phyloP scores from a whole-genome alignment of 2,888 invertebrate genomes.

The Drosophila percnosoma region DNA sequence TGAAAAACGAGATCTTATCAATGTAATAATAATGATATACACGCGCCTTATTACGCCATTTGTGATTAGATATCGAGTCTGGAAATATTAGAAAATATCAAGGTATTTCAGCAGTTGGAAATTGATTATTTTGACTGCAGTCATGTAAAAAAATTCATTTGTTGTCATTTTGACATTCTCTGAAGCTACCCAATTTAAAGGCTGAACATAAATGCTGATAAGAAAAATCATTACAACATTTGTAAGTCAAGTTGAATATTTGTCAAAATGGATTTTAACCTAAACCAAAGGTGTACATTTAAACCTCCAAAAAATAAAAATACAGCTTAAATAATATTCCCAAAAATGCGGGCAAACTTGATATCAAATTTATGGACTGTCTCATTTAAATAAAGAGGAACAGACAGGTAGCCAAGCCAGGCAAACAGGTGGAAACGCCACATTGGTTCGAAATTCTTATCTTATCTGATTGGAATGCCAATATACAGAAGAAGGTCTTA shows the following conservation, averaged over 20 bases:
- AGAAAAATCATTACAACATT: neutral
- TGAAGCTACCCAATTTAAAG: constrained; percentile 38
- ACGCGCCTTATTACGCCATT: constrained; percentile 34
- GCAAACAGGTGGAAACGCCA: constrained; percentile 36
- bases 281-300: too few species aligned
- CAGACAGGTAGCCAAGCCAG: constrained; percentile 50
- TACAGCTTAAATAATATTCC: neutral
- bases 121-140: constrained; percentile 8
- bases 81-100: constrained; percentile 31
- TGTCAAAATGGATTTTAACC: neutral
- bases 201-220: constrained; percentile 31
- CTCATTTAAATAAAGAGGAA: constrained; percentile 52
- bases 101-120: constrained; percentile 15
- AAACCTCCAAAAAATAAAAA: too few species aligned
- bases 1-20: constrained; percentile 29
- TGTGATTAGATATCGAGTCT: constrained; percentile 42
- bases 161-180: constrained; percentile 8
- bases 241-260: neutral
- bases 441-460: constrained; percentile 39
- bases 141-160: constrained; percentile 31
- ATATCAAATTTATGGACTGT: neutral
- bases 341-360: neutral
- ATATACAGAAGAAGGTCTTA: constrained; percentile 61
- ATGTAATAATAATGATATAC: constrained; percentile 31
- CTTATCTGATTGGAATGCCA: constrained; percentile 65